Conservation (phyloP, 2,888 invertebrate species). For the Stomorhina lunata region DNA sequence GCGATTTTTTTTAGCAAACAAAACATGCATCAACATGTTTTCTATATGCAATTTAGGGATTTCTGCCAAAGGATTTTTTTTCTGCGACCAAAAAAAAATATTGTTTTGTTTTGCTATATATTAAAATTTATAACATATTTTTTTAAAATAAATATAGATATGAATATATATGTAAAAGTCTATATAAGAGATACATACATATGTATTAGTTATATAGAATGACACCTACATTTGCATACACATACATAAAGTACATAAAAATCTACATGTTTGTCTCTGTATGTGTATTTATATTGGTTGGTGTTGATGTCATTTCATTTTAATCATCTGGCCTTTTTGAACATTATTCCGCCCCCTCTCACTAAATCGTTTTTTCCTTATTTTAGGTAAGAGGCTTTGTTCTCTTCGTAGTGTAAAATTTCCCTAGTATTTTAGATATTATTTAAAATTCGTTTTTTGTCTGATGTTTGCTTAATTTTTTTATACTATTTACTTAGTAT, state of each 20-base stretch:
- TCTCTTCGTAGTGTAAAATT: background rate
- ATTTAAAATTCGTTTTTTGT: background rate
- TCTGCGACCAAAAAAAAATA: background rate
- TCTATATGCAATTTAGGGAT: conserved; percentile 37
- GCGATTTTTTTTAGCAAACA: background rate
- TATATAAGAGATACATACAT: conserved; percentile 23
- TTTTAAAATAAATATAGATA: conserved; percentile 7
- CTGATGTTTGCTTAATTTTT: conserved; percentile 14
- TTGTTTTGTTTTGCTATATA: background rate
- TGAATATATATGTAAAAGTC: background rate
- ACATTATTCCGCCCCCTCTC: conserved; percentile 3
- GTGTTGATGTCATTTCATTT: conserved; percentile 51
- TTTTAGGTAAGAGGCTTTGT: background rate
- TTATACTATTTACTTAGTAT: conserved; percentile 44
- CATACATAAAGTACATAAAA: background rate
- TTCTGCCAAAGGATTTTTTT: conserved; percentile 24
- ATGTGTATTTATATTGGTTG: conserved; percentile 3
- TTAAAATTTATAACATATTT: conserved; percentile 53
- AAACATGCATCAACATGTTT: conserved; percentile 32
- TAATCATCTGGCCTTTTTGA: conserved; percentile 35
- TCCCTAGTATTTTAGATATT: background rate
- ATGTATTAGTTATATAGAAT: too few species aligned
- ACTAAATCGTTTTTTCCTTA: background rate
- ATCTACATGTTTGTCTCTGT: background rate
- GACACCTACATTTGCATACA: background rate